phyloP scores from a whole-genome alignment of 2,888 invertebrate species.

The Ophion obscuratus region DNA sequence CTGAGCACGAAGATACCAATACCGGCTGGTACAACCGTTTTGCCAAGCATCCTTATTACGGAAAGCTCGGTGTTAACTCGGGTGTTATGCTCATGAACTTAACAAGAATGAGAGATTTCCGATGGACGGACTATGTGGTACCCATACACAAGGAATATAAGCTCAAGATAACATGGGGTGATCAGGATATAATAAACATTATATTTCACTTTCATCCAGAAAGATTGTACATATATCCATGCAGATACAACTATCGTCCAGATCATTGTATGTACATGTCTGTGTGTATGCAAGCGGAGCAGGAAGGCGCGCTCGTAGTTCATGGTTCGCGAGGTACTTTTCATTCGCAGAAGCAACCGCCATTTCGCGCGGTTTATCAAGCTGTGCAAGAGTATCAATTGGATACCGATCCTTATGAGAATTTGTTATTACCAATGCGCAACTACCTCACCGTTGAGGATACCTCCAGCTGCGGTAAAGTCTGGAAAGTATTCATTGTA shows the following conservation, averaged over 20 bases:
- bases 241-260: constrained; percentile 95
- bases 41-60: constrained; percentile 97
- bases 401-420: constrained; percentile 87
- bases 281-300: constrained; percentile 90
- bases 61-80: constrained; percentile 95
- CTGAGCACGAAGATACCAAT: constrained; percentile 96
- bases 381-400: constrained; percentile 89
- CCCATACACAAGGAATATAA: constrained; percentile 94
- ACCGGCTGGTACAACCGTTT: constrained; percentile 98
- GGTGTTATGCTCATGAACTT: constrained; percentile 99
- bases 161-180: constrained; percentile 97
- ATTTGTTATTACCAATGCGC: constrained; percentile 87
- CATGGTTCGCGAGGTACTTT: constrained; percentile 96
- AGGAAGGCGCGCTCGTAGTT: constrained; percentile 91
- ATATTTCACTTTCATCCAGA: constrained; percentile 94
- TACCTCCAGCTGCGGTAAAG: constrained; percentile 88
- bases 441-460: constrained; percentile 85
- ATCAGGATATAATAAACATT: constrained; percentile 97
- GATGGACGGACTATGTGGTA: constrained; percentile 93
- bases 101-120: constrained; percentile 93
- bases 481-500: constrained; percentile 85
- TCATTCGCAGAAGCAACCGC: constrained; percentile 93
- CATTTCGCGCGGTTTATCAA: constrained; percentile 90
- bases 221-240: constrained; percentile 91
- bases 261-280: constrained; percentile 99